Conservation (phyloP, 2,888 invertebrate genomes). For the Cremastinae sp. region DNA sequence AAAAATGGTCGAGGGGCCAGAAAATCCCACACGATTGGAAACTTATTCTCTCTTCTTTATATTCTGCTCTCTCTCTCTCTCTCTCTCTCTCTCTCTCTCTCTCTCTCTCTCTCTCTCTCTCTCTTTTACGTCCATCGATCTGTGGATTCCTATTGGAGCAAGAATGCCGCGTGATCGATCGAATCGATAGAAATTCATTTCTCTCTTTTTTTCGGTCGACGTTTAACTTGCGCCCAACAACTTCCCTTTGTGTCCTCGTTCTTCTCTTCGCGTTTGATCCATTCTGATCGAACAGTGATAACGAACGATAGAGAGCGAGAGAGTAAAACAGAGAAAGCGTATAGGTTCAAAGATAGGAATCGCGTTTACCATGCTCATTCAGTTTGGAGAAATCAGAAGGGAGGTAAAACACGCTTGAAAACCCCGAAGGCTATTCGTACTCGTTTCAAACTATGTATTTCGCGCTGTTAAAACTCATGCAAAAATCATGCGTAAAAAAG, state of each 20-base stretch:
- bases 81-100: no score
- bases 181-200: constrained; percentile 27
- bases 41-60: neutral
- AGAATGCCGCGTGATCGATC: constrained; percentile 34
- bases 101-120: no score
- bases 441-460: constrained; percentile 56
- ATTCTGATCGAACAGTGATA: no score
- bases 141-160: constrained; percentile 5
- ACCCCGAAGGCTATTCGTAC: constrained; percentile 37
- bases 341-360: constrained; percentile 59
- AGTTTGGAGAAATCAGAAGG: neutral
- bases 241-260: constrained; percentile 9
- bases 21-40: no score
- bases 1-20: no score
- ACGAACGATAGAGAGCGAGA: constrained; percentile 47
- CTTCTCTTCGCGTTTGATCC: constrained; percentile 24
- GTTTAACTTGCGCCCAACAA: neutral
- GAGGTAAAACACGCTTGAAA: constrained; percentile 24
- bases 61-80: neutral
- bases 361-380: constrained; percentile 45
- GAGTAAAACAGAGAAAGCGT: constrained; percentile 40
- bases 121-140: constrained; percentile 27
- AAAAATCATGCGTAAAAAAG: no score
- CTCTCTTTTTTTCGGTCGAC: constrained; percentile 10
- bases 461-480: constrained; percentile 47